These are phyloP conservation scores for Isoperla grammatica DNA, from an alignment of 2,888 invertebrate species.

Conservation along the genomic window DNA sequence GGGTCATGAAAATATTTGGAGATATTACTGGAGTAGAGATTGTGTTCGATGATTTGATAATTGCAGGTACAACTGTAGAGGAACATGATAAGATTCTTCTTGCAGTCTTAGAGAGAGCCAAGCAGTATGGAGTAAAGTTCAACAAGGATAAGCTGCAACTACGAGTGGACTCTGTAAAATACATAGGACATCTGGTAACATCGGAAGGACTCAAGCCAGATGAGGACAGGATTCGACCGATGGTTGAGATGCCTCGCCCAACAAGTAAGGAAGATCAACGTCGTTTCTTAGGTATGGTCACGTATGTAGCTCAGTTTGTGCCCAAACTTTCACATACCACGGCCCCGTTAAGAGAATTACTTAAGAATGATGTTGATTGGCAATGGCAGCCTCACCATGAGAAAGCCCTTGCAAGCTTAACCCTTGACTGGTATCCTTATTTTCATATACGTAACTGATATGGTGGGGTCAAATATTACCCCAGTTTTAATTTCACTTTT, in stretches of 20 bases:
- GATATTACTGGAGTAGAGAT: slow-evolving; percentile 10
- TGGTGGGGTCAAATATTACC: no score
- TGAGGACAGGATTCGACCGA: background rate
- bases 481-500: no score
- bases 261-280: slow-evolving; percentile 34
- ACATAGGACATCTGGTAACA: slow-evolving; percentile 15
- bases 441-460: no score
- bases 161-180: slow-evolving; percentile 9
- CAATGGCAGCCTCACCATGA: slow-evolving; percentile 21
- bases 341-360: slow-evolving; percentile 30
- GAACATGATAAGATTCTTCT: slow-evolving; percentile 19
- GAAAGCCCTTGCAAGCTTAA: background rate
- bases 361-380: slow-evolving; percentile 22
- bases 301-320: slow-evolving; percentile 35
- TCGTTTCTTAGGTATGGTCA: slow-evolving; percentile 36
- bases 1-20: slow-evolving; percentile 19
- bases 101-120: slow-evolving; percentile 17
- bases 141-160: slow-evolving; percentile 17
- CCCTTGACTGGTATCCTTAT: no score
- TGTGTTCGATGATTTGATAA: slow-evolving; percentile 24
- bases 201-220: slow-evolving; percentile 1
- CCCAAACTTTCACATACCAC: slow-evolving; percentile 33
- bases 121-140: slow-evolving; percentile 14
- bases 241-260: slow-evolving; percentile 25
- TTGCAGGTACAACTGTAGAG: slow-evolving; percentile 13